Evolutionary conservation across 2,888 invertebrate genomes (phyloP).

Genomic region (Odontocerum albicorne): DNA sequence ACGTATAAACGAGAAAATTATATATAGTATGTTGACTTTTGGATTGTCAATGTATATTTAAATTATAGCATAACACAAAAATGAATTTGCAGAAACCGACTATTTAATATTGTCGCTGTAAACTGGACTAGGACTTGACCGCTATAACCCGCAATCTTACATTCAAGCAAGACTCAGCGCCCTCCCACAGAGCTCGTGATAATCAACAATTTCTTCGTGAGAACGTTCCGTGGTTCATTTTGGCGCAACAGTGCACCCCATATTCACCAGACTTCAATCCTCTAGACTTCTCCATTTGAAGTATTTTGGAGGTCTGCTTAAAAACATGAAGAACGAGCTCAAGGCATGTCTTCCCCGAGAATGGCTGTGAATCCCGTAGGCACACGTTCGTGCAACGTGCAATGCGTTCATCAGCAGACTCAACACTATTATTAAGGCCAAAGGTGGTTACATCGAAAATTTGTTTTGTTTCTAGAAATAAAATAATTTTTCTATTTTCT

Average conservation of each 20-base stretch:
- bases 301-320: slow-evolving; percentile 18
- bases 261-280: slow-evolving; percentile 19
- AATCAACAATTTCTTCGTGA: not conserved
- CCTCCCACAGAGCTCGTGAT: slow-evolving; percentile 8
- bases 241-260: slow-evolving; percentile 4
- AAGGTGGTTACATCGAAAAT: slow-evolving; percentile 4
- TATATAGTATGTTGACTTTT: too few relatives aligned
- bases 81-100: too few relatives aligned
- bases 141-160: too few relatives aligned
- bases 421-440: not conserved
- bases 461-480: not conserved
- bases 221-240: slow-evolving; percentile 7
- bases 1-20: too few relatives aligned
- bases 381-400: slow-evolving; percentile 10
- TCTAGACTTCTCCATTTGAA: slow-evolving; percentile 21
- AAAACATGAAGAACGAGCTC: slow-evolving; percentile 11
- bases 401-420: slow-evolving; percentile 1
- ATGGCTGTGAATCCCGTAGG: slow-evolving; percentile 5
- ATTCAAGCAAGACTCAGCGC: slow-evolving; percentile 12
- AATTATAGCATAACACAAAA: too few relatives aligned
- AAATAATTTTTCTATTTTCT: not conserved
- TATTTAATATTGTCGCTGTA: too few relatives aligned
- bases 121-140: too few relatives aligned
- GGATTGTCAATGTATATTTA: too few relatives aligned
- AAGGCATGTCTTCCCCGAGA: slow-evolving; percentile 14